Conservation (phyloP, 1,140 invertebrate genomes). For the Diabrotica undecimpunctata region DNA sequence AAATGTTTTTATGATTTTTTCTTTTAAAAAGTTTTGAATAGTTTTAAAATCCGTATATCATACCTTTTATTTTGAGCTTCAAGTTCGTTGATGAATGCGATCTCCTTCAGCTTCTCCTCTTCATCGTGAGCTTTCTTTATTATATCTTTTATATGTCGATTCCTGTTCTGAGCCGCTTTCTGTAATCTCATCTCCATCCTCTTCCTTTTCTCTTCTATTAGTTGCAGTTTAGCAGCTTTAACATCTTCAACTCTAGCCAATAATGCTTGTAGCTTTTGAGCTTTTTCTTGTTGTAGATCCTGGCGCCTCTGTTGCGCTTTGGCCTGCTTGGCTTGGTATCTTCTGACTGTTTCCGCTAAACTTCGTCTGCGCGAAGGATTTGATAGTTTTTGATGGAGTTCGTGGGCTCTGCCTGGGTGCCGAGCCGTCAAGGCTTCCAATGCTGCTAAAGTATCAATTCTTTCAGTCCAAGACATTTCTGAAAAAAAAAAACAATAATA, state of each 20-base stretch:
- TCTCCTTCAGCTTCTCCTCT: constrained; percentile 94
- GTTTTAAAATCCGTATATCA: background rate
- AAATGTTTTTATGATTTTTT: no score
- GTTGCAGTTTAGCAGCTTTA: constrained; percentile 78
- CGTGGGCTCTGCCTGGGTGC: constrained; percentile 83
- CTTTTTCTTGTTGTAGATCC: constrained; percentile 77
- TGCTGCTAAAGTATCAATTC: constrained; percentile 72
- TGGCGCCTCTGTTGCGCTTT: constrained; percentile 75
- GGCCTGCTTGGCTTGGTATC: constrained; percentile 86
- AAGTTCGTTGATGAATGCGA: constrained; percentile 95
- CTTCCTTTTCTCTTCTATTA: constrained; percentile 79
- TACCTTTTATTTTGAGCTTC: constrained; percentile 89
- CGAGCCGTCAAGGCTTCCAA: constrained; percentile 73
- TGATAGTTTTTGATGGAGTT: constrained; percentile 89
- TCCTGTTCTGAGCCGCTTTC: constrained; percentile 87
- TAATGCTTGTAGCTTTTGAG: constrained; percentile 79
- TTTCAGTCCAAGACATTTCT: constrained; percentile 71
- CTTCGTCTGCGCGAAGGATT: constrained; percentile 83
- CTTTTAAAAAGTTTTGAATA: background rate
- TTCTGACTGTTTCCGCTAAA: constrained; percentile 69
- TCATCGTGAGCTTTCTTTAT: constrained; percentile 95
- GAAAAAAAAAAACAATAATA: constrained; percentile 19
- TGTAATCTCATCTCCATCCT: constrained; percentile 83
- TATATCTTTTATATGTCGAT: constrained; percentile 70
- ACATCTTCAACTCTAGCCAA: constrained; percentile 89